Evolutionary conservation across 2,113 vertebrate species (phyloP).

Genomic region (Erythrolamprus reginae): DNA sequence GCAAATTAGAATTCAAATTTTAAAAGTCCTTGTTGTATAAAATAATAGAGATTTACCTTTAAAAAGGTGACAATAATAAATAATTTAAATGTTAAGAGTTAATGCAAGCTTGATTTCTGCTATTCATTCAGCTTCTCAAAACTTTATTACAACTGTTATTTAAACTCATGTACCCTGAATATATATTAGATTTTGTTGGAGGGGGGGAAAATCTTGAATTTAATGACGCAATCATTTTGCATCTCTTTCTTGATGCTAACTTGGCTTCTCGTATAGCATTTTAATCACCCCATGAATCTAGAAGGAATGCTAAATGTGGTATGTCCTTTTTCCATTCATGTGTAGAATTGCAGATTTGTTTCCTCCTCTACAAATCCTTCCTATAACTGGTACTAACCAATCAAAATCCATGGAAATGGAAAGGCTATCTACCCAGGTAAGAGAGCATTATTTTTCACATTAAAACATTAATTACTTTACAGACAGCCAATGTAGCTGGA

Average conservation of each 20-base stretch:
- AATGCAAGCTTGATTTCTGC: neutral
- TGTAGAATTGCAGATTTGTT: neutral
- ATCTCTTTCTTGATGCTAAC: slow-evolving; percentile 35
- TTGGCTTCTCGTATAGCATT: slow-evolving; percentile 43
- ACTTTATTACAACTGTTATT: slow-evolving; percentile 9
- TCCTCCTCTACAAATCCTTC: neutral
- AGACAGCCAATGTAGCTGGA: neutral
- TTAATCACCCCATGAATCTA: slow-evolving; percentile 31
- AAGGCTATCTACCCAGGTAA: neutral
- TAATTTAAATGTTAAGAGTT: neutral
- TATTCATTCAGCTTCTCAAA: slow-evolving; percentile 19
- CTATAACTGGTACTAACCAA: neutral
- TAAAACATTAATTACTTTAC: neutral
- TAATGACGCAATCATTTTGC: slow-evolving; percentile 32
- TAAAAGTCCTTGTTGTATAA: neutral
- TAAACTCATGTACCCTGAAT: neutral
- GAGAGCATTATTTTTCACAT: neutral
- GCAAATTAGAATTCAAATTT: slow-evolving; percentile 12
- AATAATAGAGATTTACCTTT: neutral
- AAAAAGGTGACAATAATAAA: neutral
- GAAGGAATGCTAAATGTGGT: slow-evolving; percentile 22
- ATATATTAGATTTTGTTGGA: slow-evolving; percentile 20
- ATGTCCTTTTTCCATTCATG: neutral
- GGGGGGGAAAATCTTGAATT: slow-evolving; percentile 41
- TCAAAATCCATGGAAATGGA: neutral